Conservation (phyloP, 2,888 invertebrate genomes). For the Cristatella mucedo region DNA sequence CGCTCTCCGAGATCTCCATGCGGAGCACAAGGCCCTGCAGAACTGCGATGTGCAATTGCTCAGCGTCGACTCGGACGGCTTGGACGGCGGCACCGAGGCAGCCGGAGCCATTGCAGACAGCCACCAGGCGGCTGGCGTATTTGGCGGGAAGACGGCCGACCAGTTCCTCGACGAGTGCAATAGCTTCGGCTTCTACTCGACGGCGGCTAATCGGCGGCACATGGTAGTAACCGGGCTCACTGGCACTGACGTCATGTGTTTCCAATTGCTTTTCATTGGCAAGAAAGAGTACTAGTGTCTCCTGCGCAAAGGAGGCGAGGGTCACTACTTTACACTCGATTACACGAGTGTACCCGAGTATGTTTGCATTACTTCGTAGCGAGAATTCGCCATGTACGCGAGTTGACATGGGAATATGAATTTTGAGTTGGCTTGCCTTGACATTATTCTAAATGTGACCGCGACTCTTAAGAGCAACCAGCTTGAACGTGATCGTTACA, state of each 20-base stretch:
- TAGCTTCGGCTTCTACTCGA: neutral
- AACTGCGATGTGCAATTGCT: conserved; percentile 5
- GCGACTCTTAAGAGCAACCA: no score
- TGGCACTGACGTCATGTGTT: conserved; percentile 1
- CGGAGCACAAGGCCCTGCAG: neutral
- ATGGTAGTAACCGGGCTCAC: conserved; percentile 2
- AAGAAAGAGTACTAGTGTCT: no score
- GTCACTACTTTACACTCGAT: no score
- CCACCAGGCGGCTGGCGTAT: neutral
- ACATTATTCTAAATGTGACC: no score
- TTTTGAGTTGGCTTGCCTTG: no score
- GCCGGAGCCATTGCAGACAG: conserved; percentile 4
- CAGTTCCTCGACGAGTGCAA: conserved; percentile 1
- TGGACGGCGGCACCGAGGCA: conserved; percentile 1
- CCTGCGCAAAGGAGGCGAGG: no score
- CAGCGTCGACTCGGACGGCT: conserved; percentile 8
- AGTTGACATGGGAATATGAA: no score
- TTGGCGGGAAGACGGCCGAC: conserved; percentile 1
- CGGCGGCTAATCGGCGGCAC: neutral
- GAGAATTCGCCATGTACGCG: no score
- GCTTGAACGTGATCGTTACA: no score
- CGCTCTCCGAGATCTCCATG: neutral
- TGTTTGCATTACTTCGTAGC: no score
- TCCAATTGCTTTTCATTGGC: conserved; percentile 4
- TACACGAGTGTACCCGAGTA: no score